Percentiles rank a stretch among this genome's conserved stretches.
phyloP scores from a whole-genome alignment of 2,888 invertebrate species.

The Crepidodera aurea region DNA sequence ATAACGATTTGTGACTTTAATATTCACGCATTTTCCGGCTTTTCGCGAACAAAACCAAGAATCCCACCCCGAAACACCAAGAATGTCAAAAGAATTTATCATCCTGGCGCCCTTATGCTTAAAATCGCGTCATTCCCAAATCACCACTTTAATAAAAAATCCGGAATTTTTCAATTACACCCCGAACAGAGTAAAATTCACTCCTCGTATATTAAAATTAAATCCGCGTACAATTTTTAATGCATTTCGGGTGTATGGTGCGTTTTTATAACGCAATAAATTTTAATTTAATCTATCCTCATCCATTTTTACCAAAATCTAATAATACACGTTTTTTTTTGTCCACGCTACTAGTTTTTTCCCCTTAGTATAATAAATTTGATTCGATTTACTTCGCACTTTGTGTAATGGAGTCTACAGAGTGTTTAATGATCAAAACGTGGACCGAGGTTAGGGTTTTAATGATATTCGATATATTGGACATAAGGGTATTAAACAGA shows the following conservation, averaged over 20 bases:
- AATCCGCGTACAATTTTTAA: not conserved
- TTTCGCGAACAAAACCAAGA: not conserved
- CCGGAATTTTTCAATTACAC: conserved; percentile 27
- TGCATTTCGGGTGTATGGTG: not conserved
- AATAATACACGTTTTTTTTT: conserved; percentile 6
- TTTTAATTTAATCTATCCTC: not conserved
- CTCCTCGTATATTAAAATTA: conserved; percentile 13
- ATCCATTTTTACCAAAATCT: not conserved
- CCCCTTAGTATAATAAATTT: conserved; percentile 18
- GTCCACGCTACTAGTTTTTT: conserved; percentile 10
- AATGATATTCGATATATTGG: conserved; percentile 25
- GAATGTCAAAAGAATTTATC: conserved; percentile 11
- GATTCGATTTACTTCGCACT: conserved; percentile 18
- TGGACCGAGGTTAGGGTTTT: conserved; percentile 24
- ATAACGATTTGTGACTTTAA: too few relatives aligned
- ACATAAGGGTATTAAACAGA: conserved; percentile 12
- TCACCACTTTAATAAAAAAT: conserved; percentile 22
- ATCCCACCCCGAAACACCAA: conserved; percentile 3
- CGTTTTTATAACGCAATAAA: conserved; percentile 5
- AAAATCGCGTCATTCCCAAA: conserved; percentile 14
- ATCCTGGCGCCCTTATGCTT: not conserved
- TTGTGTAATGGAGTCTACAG: conserved; percentile 15
- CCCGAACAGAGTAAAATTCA: not conserved
- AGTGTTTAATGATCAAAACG: conserved; percentile 4
- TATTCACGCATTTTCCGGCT: too few relatives aligned